Percentiles rank a stretch among this genome's conserved stretches.
These are phyloP conservation scores for Galbula dea DNA, from an alignment of 2,113 vertebrate species.

Conservation along the genomic window DNA sequence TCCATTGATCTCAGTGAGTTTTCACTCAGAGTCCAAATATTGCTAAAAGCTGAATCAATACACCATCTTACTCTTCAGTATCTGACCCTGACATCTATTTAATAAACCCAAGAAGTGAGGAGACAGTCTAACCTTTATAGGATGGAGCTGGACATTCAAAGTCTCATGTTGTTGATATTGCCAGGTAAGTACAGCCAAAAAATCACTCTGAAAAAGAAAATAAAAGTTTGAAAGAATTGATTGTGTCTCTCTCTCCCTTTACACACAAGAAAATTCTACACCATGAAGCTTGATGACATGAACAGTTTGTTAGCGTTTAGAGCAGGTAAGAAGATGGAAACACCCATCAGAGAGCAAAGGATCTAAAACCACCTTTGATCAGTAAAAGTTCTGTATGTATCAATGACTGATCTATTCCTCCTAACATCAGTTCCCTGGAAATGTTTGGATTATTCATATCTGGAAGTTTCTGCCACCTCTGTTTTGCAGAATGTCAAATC, in stretches of 20 bases:
- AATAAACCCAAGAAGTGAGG: background rate
- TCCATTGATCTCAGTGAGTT: background rate
- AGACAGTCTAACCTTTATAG: background rate
- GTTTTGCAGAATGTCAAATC: background rate
- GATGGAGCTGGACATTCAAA: background rate
- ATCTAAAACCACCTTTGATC: background rate
- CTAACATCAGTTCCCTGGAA: background rate
- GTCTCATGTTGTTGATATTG: background rate
- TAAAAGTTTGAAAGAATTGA: background rate
- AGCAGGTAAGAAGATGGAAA: background rate
- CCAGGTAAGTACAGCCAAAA: background rate
- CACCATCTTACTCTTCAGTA: background rate
- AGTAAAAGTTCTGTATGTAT: background rate
- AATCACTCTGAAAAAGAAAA: background rate
- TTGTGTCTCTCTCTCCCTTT: background rate
- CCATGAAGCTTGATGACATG: accelerated
- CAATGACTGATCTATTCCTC: background rate
- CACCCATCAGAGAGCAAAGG: background rate
- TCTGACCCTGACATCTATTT: background rate
- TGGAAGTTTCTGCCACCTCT: background rate
- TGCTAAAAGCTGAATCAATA: background rate
- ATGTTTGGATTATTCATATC: background rate
- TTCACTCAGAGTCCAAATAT: background rate
- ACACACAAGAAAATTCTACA: background rate
- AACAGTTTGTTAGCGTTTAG: background rate